These are phyloP conservation scores for Coremacera marginata DNA, from an alignment of 2,888 invertebrate genomes.

Conservation along the genomic window DNA sequence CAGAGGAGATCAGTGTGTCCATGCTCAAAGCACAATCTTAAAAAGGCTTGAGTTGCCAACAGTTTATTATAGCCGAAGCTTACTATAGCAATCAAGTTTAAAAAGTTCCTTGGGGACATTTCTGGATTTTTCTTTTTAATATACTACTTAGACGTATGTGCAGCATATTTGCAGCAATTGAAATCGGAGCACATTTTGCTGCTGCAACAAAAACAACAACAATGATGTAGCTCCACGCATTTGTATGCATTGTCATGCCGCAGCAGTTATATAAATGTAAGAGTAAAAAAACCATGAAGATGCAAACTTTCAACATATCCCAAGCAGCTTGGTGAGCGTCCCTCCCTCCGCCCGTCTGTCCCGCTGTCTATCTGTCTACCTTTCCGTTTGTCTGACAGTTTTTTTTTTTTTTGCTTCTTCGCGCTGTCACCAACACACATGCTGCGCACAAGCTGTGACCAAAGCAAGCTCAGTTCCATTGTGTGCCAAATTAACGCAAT, in stretches of 20 bases:
- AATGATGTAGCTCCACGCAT: not conserved
- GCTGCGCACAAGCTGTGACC: conserved; percentile 11
- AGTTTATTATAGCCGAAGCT: not conserved
- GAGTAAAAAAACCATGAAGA: too few relatives aligned
- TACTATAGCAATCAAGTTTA: not conserved
- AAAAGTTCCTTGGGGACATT: conserved; percentile 6
- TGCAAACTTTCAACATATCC: not conserved
- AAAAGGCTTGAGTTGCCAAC: not conserved
- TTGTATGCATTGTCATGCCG: conserved; percentile 3
- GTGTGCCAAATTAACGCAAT: conserved; percentile 22
- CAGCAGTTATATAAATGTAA: not conserved
- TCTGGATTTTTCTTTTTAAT: not conserved
- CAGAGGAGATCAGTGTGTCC: too few relatives aligned
- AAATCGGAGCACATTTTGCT: conserved; percentile 27
- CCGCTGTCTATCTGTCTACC: too few relatives aligned
- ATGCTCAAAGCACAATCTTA: not conserved
- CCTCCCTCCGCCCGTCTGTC: not conserved
- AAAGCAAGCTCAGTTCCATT: conserved; percentile 10
- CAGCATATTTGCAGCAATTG: conserved; percentile 4
- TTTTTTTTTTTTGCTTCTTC: not conserved
- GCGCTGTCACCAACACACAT: not conserved
- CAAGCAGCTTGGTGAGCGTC: not conserved
- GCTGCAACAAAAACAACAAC: not conserved
- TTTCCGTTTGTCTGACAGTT: not conserved
- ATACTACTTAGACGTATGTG: not conserved